These are phyloP conservation scores for Entosphenus tridentatus DNA, from an alignment of 2,113 vertebrate species.

Conservation along the genomic window DNA sequence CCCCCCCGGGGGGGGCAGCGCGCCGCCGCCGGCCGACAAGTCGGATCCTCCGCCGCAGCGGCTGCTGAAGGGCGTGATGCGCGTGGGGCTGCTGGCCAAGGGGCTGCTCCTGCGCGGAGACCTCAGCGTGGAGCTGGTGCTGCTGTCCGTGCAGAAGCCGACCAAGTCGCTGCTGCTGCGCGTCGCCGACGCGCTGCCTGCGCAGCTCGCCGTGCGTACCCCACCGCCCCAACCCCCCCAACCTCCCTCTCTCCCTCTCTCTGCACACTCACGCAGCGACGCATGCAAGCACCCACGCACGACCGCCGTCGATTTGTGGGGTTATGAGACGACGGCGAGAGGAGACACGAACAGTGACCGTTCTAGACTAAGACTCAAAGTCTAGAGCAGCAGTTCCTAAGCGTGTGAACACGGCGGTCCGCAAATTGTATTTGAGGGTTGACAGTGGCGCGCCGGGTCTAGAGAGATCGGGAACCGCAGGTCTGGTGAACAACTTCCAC, in stretches of 20 bases:
- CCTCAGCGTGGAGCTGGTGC: conserved; percentile 66
- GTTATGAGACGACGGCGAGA: background rate
- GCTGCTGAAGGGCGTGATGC: conserved; percentile 80
- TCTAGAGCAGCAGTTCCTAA: no score
- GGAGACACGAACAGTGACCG: background rate
- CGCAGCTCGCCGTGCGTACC: conserved; percentile 64
- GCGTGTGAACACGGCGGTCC: no score
- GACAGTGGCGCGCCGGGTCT: no score
- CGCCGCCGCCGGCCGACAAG: conserved; percentile 13
- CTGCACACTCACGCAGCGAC: no score
- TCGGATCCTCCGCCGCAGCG: conserved; percentile 12
- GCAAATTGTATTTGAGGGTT: no score
- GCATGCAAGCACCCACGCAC: no score
- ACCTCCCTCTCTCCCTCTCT: no score
- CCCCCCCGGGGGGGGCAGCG: no score
- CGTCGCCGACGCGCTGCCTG: conserved; percentile 78
- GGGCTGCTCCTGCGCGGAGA: conserved; percentile 77
- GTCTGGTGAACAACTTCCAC: no score
- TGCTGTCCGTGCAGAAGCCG: conserved; percentile 81
- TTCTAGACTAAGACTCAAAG: no score
- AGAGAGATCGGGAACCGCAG: no score
- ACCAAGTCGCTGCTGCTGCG: conserved; percentile 44
- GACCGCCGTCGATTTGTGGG: background rate
- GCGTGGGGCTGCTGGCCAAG: conserved; percentile 88
- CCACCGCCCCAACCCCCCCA: no score